These are phyloP conservation scores for Tetraneura akinire DNA, from an alignment of 1,140 invertebrate genomes.

Conservation along the genomic window DNA sequence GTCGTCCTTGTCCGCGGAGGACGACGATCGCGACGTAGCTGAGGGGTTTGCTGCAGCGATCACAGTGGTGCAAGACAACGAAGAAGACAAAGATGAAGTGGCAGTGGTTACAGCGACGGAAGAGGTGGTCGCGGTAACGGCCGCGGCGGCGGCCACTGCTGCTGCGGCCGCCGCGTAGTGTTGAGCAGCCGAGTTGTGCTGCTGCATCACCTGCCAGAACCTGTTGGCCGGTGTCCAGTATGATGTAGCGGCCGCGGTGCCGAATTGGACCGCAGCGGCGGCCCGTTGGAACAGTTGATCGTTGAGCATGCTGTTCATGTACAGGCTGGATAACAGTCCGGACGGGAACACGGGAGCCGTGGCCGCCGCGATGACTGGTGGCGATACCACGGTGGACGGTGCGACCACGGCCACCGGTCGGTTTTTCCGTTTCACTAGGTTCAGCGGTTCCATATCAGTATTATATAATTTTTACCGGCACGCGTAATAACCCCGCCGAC, in stretches of 20 bases:
- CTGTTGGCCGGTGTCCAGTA: slow-evolving; percentile 43
- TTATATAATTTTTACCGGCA: too few species aligned
- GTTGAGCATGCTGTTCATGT: slow-evolving; percentile 62
- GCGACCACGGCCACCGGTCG: slow-evolving; percentile 61
- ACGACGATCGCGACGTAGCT: background rate
- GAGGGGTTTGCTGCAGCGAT: background rate
- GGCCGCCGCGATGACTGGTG: slow-evolving; percentile 42
- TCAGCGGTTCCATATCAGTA: slow-evolving; percentile 57
- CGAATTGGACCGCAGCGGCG: slow-evolving; percentile 27
- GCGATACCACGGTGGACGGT: slow-evolving; percentile 56
- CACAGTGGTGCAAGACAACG: background rate
- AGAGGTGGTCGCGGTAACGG: background rate
- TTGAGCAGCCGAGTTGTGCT: slow-evolving; percentile 36
- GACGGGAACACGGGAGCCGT: slow-evolving; percentile 24
- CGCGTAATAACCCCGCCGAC: background rate
- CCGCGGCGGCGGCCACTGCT: background rate
- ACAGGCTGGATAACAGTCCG: slow-evolving; percentile 65
- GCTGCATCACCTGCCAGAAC: slow-evolving; percentile 48
- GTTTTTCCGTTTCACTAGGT: slow-evolving; percentile 59
- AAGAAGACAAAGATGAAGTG: background rate
- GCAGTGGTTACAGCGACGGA: background rate
- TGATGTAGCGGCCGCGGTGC: slow-evolving; percentile 7
- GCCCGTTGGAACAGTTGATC: slow-evolving; percentile 45
- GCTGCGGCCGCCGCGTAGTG: slow-evolving; percentile 41
- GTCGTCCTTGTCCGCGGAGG: background rate